phyloP scores from a whole-genome alignment of 2,797 vertebrate species.

The Onychomys arenicola region DNA sequence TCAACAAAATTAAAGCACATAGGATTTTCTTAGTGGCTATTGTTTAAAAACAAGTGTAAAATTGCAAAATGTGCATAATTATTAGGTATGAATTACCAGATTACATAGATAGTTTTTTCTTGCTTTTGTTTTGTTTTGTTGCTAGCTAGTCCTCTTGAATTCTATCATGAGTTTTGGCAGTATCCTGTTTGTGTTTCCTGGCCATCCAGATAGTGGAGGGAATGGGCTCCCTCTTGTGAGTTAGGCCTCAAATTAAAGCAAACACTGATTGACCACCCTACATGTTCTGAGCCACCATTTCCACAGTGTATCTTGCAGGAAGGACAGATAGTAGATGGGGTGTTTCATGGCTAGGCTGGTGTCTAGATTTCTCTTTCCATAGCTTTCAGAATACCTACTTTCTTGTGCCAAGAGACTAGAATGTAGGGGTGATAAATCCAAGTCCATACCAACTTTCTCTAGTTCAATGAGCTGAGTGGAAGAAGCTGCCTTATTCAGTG shows the following conservation, averaged over 20 bases:
- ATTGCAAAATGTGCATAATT: background rate
- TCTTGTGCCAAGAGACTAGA: background rate
- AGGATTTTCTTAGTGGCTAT: background rate
- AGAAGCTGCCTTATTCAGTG: too few species aligned
- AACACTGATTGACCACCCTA: rapidly evolving
- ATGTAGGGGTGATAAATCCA: background rate
- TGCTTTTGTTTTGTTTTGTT: background rate
- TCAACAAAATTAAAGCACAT: background rate
- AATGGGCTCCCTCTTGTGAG: background rate
- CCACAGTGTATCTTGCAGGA: background rate
- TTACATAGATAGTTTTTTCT: background rate
- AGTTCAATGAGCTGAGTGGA: background rate
- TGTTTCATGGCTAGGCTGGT: background rate
- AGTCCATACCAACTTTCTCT: background rate
- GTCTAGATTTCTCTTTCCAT: background rate
- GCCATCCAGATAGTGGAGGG: background rate
- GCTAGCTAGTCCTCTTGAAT: too few species aligned
- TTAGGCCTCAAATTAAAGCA: background rate
- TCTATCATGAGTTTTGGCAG: background rate
- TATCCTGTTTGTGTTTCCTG: background rate
- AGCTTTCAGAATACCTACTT: background rate
- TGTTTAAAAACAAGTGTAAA: background rate
- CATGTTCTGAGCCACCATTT: background rate
- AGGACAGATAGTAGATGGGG: background rate
- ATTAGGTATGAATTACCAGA: background rate